phyloP scores from a whole-genome alignment of 2,113 vertebrate genomes.

The Macaca nemestrina region DNA sequence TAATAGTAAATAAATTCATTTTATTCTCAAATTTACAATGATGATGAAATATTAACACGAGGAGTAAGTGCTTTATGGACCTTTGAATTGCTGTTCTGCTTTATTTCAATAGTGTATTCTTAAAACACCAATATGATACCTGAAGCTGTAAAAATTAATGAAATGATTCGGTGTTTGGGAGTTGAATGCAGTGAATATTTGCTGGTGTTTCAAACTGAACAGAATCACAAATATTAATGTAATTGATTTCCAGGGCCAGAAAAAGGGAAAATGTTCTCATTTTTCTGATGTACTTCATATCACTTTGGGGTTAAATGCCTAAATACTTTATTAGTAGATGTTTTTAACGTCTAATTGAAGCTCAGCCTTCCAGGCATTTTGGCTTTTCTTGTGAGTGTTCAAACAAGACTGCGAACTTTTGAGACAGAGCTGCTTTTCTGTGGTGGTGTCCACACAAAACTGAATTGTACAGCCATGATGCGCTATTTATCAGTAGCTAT shows the following conservation, averaged over 20 bases:
- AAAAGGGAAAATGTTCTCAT: slow-evolving; percentile 38
- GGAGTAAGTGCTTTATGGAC: background rate
- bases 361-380: slow-evolving; percentile 34
- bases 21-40: background rate
- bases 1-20: slow-evolving; percentile 55
- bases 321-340: slow-evolving; percentile 25
- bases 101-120: slow-evolving; percentile 41
- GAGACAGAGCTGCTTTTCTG: background rate
- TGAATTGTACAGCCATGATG: background rate
- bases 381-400: background rate
- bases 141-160: slow-evolving; percentile 64
- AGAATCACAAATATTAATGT: background rate
- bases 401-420: background rate
- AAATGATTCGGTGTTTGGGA: background rate
- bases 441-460: background rate
- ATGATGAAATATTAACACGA: background rate
- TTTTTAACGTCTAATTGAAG: slow-evolving; percentile 68
- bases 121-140: slow-evolving; percentile 44
- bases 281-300: slow-evolving; percentile 34
- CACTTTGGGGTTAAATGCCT: slow-evolving; percentile 52
- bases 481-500: background rate
- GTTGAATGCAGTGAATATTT: background rate
- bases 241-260: slow-evolving; percentile 28
- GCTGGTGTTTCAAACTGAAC: background rate
- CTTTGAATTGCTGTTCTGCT: background rate